Percentiles rank a stretch among this genome's conserved stretches.
phyloP scores from a whole-genome alignment of 2,888 invertebrate genomes.

The Bibio marci region DNA sequence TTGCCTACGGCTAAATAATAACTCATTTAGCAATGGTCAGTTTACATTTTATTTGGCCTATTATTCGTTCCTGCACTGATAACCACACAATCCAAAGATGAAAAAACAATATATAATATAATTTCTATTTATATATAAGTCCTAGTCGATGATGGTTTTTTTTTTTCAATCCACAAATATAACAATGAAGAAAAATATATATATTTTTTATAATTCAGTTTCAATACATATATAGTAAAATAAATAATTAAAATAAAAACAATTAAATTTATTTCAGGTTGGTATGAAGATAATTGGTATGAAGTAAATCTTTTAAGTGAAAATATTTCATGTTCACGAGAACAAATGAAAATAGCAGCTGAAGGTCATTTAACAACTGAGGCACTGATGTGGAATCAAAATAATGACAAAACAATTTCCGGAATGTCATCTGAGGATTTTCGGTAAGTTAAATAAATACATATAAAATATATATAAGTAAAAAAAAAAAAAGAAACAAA shows the following conservation, averaged over 20 bases:
- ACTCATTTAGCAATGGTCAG: no score
- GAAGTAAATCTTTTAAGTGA: conserved; percentile 72
- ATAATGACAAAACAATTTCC: conserved; percentile 83
- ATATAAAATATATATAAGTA: not conserved
- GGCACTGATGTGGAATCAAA: conserved; percentile 96
- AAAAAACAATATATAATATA: no score
- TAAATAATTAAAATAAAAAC: no score
- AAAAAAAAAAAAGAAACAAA: not conserved
- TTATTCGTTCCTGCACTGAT: no score
- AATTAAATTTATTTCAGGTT: conserved; percentile 38
- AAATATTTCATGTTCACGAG: conserved; percentile 78
- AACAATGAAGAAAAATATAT: no score
- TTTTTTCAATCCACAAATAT: no score
- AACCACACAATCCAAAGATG: no score
- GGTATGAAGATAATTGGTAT: conserved; percentile 99
- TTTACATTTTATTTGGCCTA: no score
- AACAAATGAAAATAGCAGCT: conserved; percentile 86
- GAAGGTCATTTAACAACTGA: conserved; percentile 98
- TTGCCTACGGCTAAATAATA: no score
- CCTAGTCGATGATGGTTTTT: no score
- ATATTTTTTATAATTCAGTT: no score
- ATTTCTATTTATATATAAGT: no score
- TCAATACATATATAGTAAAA: not conserved
- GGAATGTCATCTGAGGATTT: conserved; percentile 92
- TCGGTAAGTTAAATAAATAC: conserved; percentile 36